These are phyloP conservation scores for Aurelia sp. DNA, from an alignment of 30 jellyfish, hydroid and myxozoan species.

Conservation along the genomic window DNA sequence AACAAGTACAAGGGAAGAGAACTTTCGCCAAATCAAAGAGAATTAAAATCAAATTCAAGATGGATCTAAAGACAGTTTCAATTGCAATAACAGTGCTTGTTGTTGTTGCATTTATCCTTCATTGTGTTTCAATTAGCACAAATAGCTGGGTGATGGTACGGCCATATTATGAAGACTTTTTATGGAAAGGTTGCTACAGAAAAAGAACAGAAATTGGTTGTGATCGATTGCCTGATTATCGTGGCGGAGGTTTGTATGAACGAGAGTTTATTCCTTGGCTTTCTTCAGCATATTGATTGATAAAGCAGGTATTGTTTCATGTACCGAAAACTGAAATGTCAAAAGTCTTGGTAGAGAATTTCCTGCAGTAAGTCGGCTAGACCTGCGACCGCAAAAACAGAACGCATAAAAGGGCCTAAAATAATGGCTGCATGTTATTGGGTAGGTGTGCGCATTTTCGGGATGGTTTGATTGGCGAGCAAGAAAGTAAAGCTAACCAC, in stretches of 20 bases:
- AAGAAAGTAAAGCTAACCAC: too few species aligned
- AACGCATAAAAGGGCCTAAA: too few species aligned
- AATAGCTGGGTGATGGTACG: conserved; percentile 69
- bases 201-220: conserved; percentile 75
- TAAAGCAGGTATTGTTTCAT: too few species aligned
- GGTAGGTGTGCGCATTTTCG: too few species aligned
- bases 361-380: too few species aligned
- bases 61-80: conserved; percentile 50
- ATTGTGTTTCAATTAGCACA: conserved; percentile 59
- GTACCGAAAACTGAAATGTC: too few species aligned
- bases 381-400: too few species aligned
- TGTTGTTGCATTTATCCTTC: conserved; percentile 49
- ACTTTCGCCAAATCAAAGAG: too few species aligned
- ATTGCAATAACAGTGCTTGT: conserved; percentile 35
- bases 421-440: too few species aligned
- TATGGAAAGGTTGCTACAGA: conserved; percentile 80
- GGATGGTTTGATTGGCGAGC: too few species aligned
- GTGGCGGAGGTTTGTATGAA: conserved; percentile 71
- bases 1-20: too few species aligned
- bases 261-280: neutral
- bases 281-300: neutral
- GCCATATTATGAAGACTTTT: conserved; percentile 77
- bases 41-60: neutral
- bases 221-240: conserved; percentile 78
- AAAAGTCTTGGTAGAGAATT: too few species aligned